Evolutionary conservation across 2,113 vertebrate genomes (phyloP).

Genomic region (Pteruthius melanotis): DNA sequence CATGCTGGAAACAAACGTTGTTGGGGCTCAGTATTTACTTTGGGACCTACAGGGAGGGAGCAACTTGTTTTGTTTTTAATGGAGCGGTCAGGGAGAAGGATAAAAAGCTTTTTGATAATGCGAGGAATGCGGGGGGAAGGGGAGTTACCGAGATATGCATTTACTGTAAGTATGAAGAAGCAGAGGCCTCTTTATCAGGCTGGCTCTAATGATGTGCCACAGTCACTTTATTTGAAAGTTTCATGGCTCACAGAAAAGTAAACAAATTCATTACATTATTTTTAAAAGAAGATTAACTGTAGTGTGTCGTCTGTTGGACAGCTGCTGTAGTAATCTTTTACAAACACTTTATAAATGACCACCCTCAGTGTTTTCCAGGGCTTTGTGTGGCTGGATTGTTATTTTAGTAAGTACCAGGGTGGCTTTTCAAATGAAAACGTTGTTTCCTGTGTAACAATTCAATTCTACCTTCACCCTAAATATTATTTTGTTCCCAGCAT

Average conservation of each 20-base stretch:
- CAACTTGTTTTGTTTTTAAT: conserved; percentile 12
- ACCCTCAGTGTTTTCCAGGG: conserved; percentile 40
- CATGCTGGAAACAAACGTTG: neutral
- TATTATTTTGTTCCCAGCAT: neutral
- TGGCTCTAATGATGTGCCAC: conserved; percentile 40
- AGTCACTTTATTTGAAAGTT: conserved; percentile 63
- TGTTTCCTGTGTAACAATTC: neutral
- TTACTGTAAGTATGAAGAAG: conserved; percentile 24
- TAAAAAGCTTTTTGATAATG: conserved; percentile 57
- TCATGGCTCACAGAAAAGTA: conserved; percentile 49
- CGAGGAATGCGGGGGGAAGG: conserved; percentile 12
- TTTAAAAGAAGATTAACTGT: conserved; percentile 62
- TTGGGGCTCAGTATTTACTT: neutral
- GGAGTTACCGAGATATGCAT: neutral
- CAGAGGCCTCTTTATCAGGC: conserved; percentile 50
- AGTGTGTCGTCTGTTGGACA: conserved; percentile 52
- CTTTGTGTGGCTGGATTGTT: conserved; percentile 30
- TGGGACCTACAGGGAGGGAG: neutral
- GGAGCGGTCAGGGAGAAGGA: neutral
- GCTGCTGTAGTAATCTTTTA: conserved; percentile 56
- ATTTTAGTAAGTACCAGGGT: conserved; percentile 33
- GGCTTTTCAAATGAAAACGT: conserved; percentile 18
- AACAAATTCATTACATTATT: conserved; percentile 66
- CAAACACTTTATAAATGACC: conserved; percentile 59
- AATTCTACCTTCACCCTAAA: neutral